Conservation (phyloP, 2,888 invertebrate genomes). For the Eupeodes luniger region DNA sequence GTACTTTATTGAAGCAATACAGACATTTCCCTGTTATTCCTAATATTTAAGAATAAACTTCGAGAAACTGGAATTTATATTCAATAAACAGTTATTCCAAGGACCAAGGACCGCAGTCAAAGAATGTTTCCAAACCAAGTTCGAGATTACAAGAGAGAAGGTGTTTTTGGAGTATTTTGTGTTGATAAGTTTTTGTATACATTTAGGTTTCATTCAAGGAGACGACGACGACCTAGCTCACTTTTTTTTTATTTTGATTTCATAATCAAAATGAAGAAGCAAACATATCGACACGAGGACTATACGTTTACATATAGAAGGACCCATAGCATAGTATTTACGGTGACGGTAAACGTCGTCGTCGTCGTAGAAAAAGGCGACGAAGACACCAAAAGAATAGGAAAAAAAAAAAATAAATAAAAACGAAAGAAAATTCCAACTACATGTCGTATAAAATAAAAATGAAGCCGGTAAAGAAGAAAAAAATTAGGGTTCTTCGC, state of each 20-base stretch:
- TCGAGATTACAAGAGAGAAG: too few species aligned
- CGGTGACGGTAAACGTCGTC: conserved; percentile 28
- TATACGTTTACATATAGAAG: not conserved
- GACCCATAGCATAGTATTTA: not conserved
- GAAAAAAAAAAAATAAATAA: conserved; percentile 2
- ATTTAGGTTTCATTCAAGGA: too few species aligned
- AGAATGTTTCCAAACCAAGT: too few species aligned
- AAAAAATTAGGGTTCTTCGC: conserved; percentile 61
- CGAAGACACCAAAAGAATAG: conserved; percentile 61
- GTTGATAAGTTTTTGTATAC: too few species aligned
- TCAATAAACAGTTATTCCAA: too few species aligned
- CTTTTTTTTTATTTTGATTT: conserved; percentile 48
- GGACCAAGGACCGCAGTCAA: too few species aligned
- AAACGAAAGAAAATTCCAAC: conserved; percentile 34
- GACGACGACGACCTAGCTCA: too few species aligned
- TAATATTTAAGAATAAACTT: too few species aligned
- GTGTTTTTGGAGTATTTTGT: too few species aligned
- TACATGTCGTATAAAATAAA: conserved; percentile 64
- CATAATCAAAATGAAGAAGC: conserved; percentile 71
- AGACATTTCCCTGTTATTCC: too few species aligned
- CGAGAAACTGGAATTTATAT: too few species aligned
- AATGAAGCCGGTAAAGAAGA: conserved; percentile 53
- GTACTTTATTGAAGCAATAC: too few species aligned
- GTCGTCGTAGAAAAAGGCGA: conserved; percentile 47
- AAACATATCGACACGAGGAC: conserved; percentile 56